These are phyloP conservation scores for Ceratosolen solmsi DNA, from an alignment of 1,140 invertebrate species.

Conservation along the genomic window DNA sequence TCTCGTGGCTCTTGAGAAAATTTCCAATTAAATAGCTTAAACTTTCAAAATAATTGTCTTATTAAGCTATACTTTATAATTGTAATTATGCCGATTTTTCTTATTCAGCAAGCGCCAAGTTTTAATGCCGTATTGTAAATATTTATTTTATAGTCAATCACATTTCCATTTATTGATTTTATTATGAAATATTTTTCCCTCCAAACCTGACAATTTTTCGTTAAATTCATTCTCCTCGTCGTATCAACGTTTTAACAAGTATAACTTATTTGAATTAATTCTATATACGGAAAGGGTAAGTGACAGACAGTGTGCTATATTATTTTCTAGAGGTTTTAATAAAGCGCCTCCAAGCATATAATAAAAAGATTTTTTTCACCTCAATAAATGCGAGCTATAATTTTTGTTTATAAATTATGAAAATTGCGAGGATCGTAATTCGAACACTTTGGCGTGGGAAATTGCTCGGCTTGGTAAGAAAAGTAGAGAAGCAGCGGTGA, in stretches of 20 bases:
- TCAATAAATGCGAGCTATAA: neutral
- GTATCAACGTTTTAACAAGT: neutral
- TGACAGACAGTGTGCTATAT: too few species aligned
- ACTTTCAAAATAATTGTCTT: neutral
- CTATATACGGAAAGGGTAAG: too few species aligned
- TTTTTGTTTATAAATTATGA: neutral
- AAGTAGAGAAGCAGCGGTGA: neutral
- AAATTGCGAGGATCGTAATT: constrained; percentile 10
- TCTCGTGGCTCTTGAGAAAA: neutral
- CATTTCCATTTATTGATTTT: too few species aligned
- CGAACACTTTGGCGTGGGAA: neutral
- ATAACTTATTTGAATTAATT: neutral
- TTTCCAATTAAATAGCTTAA: constrained; percentile 15
- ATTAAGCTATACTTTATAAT: neutral
- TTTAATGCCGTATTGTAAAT: neutral
- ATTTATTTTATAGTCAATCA: too few species aligned
- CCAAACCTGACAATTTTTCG: neutral
- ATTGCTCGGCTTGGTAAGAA: constrained; percentile 12
- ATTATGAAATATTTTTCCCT: too few species aligned
- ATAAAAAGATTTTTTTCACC: neutral
- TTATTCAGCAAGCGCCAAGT: neutral
- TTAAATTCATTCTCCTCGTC: neutral
- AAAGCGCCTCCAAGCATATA: too few species aligned
- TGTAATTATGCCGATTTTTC: neutral
- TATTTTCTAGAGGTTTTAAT: too few species aligned